Conservation (phyloP, 2,113 vertebrate species). For the Cisticola juncidis region DNA sequence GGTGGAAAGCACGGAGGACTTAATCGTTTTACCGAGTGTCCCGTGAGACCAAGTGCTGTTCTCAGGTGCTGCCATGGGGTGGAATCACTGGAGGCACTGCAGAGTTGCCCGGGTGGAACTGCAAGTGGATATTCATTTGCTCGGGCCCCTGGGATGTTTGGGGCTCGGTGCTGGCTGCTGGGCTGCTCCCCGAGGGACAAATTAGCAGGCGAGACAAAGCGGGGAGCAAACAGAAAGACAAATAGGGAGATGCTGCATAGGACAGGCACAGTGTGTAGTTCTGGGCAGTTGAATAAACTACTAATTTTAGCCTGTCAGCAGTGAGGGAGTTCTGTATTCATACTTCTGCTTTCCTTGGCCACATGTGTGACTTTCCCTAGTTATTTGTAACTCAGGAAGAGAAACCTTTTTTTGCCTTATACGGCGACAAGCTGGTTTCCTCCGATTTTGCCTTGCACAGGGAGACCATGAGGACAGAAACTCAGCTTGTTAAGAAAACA, state of each 20-base stretch:
- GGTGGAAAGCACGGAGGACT: background rate
- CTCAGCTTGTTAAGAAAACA: background rate
- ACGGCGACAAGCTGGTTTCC: background rate
- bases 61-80: background rate
- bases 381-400: slow-evolving; percentile 44
- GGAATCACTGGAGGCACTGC: background rate
- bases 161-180: background rate
- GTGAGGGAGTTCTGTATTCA: background rate
- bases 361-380: background rate
- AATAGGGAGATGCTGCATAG: slow-evolving; percentile 7
- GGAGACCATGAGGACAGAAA: background rate
- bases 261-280: background rate
- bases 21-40: background rate
- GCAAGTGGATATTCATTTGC: background rate
- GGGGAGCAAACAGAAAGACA: background rate
- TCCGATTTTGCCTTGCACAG: background rate
- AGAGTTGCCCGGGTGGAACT: background rate
- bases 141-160: background rate
- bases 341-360: slow-evolving; percentile 20
- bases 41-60: background rate
- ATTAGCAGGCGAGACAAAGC: background rate
- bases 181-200: background rate
- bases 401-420: slow-evolving; percentile 20
- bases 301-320: slow-evolving; percentile 40
- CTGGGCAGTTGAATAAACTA: slow-evolving; percentile 39